Conservation (phyloP, 2,113 vertebrate species). For the Pardalotus punctatus region DNA sequence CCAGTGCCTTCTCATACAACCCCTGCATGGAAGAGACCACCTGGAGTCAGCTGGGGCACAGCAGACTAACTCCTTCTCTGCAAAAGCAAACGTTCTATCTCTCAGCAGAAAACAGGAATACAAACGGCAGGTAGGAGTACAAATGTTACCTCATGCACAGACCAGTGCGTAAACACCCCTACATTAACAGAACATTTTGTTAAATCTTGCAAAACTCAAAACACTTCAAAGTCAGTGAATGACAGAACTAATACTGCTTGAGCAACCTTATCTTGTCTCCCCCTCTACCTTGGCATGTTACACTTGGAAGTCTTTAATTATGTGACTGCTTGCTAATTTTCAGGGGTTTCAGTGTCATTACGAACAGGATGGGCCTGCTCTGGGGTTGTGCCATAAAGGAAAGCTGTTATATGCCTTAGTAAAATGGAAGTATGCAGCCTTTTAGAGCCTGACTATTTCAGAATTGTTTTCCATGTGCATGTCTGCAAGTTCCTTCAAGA, state of each 20-base stretch:
- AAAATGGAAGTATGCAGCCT: neutral
- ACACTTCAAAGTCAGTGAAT: neutral
- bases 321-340: neutral
- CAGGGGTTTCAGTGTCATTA: neutral
- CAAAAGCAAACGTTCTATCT: neutral
- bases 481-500: neutral
- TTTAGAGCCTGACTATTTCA: neutral
- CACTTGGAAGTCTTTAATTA: neutral
- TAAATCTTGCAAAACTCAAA: neutral
- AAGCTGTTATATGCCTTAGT: neutral
- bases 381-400: neutral
- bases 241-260: neutral
- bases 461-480: neutral
- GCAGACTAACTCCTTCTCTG: neutral
- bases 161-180: neutral
- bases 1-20: conserved; percentile 78
- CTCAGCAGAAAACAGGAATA: neutral
- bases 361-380: neutral
- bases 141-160: neutral
- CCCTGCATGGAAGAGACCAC: conserved; percentile 69
- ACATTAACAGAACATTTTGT: neutral
- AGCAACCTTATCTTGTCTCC: neutral
- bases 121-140: neutral
- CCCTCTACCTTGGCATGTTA: neutral
- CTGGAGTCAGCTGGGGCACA: neutral